These are phyloP conservation scores for Baccha elongata DNA, from an alignment of 2,888 invertebrate genomes.

Conservation along the genomic window DNA sequence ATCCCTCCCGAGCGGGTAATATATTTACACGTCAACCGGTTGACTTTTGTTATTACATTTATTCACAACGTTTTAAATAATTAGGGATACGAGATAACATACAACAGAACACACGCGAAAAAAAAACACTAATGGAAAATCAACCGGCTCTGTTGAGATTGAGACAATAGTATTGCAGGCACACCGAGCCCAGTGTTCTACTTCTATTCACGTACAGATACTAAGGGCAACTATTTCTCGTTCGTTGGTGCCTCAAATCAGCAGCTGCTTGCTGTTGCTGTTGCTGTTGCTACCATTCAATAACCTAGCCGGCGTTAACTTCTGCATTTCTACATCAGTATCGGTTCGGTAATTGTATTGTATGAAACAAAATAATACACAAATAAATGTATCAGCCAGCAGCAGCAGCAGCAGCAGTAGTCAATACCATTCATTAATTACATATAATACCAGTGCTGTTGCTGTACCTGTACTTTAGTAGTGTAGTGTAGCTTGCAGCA, in stretches of 20 bases:
- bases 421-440: no score
- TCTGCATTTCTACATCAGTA: not conserved
- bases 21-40: slow-evolving; percentile 28
- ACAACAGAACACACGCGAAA: not conserved
- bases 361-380: not conserved
- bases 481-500: no score
- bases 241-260: slow-evolving; percentile 13
- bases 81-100: slow-evolving; percentile 8
- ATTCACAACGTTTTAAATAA: not conserved
- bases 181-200: slow-evolving; percentile 4
- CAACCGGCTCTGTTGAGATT: not conserved
- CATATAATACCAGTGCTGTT: no score
- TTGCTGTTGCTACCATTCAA: not conserved
- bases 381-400: no score
- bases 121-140: slow-evolving; percentile 1
- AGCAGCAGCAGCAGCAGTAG: no score
- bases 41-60: slow-evolving; percentile 15
- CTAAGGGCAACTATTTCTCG: slow-evolving; percentile 57
- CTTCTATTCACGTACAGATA: slow-evolving; percentile 41
- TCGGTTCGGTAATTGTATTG: not conserved
- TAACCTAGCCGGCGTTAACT: slow-evolving; percentile 12
- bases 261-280: slow-evolving; percentile 5
- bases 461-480: no score
- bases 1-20: slow-evolving; percentile 28
- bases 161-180: slow-evolving; percentile 3